phyloP scores from a whole-genome alignment of 2,888 invertebrate species.

The Drosophila fungiperda region DNA sequence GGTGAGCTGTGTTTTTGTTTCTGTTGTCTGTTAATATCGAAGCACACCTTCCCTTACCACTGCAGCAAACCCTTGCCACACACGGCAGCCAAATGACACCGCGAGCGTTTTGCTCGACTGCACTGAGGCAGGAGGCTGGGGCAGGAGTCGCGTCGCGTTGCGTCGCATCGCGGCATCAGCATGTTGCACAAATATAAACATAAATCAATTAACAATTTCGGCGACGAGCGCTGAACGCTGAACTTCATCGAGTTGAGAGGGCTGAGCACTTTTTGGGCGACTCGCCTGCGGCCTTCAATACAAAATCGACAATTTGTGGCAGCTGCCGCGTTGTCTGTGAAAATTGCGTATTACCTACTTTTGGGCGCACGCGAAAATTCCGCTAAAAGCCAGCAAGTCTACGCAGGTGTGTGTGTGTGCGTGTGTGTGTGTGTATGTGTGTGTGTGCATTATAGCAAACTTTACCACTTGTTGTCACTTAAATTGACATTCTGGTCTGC shows the following conservation, averaged over 20 bases:
- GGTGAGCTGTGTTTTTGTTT: slow-evolving; percentile 67
- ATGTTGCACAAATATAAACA: slow-evolving; percentile 81
- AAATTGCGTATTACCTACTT: slow-evolving; percentile 60
- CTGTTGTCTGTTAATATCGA: slow-evolving; percentile 53
- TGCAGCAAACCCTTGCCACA: background rate
- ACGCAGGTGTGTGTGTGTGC: background rate
- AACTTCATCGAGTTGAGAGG: background rate
- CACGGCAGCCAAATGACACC: slow-evolving; percentile 55
- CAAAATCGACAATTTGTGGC: slow-evolving; percentile 69
- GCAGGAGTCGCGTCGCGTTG: background rate
- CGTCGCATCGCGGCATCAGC: slow-evolving; percentile 54
- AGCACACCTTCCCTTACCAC: background rate
- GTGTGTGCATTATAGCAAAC: background rate
- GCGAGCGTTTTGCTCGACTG: slow-evolving; percentile 65
- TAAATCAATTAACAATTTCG: slow-evolving; percentile 79
- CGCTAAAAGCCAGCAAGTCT: slow-evolving; percentile 4
- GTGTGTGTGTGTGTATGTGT: slow-evolving; percentile 1
- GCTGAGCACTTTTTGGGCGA: slow-evolving; percentile 31
- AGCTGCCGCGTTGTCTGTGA: slow-evolving; percentile 36
- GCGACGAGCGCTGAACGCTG: slow-evolving; percentile 18
- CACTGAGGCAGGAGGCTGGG: slow-evolving; percentile 1
- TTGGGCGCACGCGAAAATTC: slow-evolving; percentile 51
- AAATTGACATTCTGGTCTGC: background rate
- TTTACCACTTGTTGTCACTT: background rate
- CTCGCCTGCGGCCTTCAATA: slow-evolving; percentile 56